Evolutionary conservation across 2,888 invertebrate genomes (phyloP), one percentile per base, ranked within the genome.

Genomic region (Griposia aprilina): DNA sequence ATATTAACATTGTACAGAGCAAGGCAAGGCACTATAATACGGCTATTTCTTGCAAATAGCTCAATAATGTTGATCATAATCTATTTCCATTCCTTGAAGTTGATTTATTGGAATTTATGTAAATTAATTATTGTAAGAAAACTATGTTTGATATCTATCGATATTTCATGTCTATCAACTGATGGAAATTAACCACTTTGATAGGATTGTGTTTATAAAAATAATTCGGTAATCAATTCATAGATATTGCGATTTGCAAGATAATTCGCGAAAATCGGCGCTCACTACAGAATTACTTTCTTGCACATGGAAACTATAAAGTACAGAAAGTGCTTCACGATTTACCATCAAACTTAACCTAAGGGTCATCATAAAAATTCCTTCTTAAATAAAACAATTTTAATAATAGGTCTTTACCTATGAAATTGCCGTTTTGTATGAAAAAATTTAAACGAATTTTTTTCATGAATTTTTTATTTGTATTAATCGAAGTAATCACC

Each of bases 31-130:
- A 30, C 7, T 23, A 4, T 30, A 5, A 45, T 45, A 45, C 0
- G 1, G 17, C 57, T 36, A 5, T 73, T 62, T 73, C 52, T 48
- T n/a, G 13, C 20, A 8, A 73, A 48, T 48, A 3, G 36, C 1
- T 50, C 8, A 63, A 13, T 73, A 23, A 59, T n/a, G 57, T 36
- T 41, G 50, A 60, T 70, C 10, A 6, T 2, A 73, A 80, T 66
- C 55, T 62, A 23, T n/a, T 48, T 13, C 5, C 8, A 13, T 59
- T 48, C 13, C 41, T 45, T 69, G 8, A 23, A 36, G 15, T 20
- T n/a, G 50, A 41, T 72, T 68, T 72, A 59, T 72, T 71, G 26
- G 20, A 41, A n/a, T 17, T 41, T 50, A 26, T 23, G 17, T 50
- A 48, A 15, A 41, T 66, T 10, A 15, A 41, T 66, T 10, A 74